Evolutionary conservation across 2,797 vertebrate genomes (phyloP), one percentile per base, ranked within the genome.

Genomic region (Tadarida brasiliensis): DNA sequence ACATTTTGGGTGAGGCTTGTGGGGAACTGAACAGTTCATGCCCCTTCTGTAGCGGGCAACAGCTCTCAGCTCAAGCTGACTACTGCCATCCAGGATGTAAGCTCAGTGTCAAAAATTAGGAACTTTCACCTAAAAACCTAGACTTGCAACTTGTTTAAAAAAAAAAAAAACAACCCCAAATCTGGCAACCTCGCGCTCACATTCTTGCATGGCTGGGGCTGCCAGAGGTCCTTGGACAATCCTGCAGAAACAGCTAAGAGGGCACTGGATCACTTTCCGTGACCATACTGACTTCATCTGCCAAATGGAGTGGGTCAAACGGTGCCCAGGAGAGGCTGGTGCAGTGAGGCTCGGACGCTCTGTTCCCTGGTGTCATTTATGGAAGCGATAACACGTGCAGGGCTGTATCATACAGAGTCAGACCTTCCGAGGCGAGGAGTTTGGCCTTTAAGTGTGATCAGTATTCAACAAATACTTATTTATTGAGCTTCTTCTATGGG

Each of bases 111-210:
- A 86, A 82, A 93, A 74, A 70, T 57, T 51, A 86, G 78, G 80
- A 51, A 54, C 30, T 33, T 57, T 20, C 20, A 76, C 10, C 3
- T 61, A 57, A 78, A 90, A 80, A 54, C 30, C 30, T 16, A 80
- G 74, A 51, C 22, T 35, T 95, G 68, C 15, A 92, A 88, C 44
- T 78, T 84, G 28, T 81, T 94, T 44, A 3, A 44, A 44, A 17
- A 26, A 76, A 57, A 71, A 10, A 14, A n/a, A n/a, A n/a, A n/a
- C n/a, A n/a, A 2, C 0, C 12, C 17, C 14, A n/a, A 39, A 56
- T 73, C 44, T 59, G 33, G 28, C 56, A 63, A 47, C 12, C 3
- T 83, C 57, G 54, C 3, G 12, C 47, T 70, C 51, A 44, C 26
- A 20, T 44, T 85, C 54, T 49, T n/a, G 49, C 11, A 20, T 49